Conservation (phyloP, 2,113 vertebrate genomes). For the Triplophysa tibetana region DNA sequence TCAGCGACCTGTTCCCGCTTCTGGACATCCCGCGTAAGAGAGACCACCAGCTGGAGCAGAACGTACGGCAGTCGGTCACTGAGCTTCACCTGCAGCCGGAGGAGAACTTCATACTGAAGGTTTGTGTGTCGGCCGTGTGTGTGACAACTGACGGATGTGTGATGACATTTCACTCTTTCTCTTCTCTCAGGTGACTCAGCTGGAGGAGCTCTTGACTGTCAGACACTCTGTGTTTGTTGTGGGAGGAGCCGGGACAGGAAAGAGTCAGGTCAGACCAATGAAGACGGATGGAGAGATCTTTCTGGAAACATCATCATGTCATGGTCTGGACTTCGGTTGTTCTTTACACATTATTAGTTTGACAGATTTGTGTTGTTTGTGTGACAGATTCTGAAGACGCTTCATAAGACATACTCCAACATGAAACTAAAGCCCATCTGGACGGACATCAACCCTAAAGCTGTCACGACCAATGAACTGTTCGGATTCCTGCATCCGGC, state of each 20-base stretch:
- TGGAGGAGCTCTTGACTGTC: conserved; percentile 74
- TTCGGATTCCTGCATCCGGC: conserved; percentile 76
- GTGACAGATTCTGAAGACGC: conserved; percentile 72
- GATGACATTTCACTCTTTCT: neutral
- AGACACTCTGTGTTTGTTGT: conserved; percentile 76
- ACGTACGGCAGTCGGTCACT: conserved; percentile 74
- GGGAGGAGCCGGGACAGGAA: conserved; percentile 76
- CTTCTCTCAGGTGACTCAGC: conserved; percentile 70
- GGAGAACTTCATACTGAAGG: conserved; percentile 89
- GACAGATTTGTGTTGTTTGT: neutral
- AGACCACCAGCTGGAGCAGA: conserved; percentile 78
- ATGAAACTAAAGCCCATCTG: conserved; percentile 73
- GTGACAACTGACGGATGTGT: neutral
- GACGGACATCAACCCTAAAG: conserved; percentile 75
- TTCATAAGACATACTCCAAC: conserved; percentile 70
- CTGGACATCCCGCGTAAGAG: conserved; percentile 78
- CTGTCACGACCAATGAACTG: conserved; percentile 73
- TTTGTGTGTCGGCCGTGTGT: conserved; percentile 45
- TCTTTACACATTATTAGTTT: neutral
- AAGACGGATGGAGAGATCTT: neutral
- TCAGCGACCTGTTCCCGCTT: conserved; percentile 77
- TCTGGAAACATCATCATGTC: too few relatives aligned
- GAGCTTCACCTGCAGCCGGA: conserved; percentile 80
- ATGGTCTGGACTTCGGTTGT: too few relatives aligned
- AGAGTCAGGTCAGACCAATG: conserved; percentile 70